Conservation (phyloP, 2,797 vertebrate species). For the Galagoides demidoff region DNA sequence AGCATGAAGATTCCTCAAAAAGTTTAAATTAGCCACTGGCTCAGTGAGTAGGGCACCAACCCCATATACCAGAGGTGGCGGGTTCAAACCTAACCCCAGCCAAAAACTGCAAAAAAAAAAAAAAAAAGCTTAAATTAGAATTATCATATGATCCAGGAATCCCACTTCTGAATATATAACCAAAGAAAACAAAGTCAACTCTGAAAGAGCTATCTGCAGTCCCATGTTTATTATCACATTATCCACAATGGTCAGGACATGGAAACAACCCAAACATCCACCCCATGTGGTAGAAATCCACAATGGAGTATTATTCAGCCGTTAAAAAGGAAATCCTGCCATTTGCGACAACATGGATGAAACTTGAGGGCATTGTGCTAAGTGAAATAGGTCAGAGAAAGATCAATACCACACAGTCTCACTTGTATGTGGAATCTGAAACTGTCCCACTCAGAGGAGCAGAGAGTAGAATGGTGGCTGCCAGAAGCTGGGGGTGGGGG, state of each 20-base stretch:
- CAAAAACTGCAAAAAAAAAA: too few species aligned
- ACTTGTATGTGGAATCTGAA: neutral
- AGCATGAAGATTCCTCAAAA: neutral
- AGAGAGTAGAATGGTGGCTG: neutral
- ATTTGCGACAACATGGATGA: neutral
- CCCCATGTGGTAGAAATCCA: neutral
- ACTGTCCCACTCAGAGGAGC: neutral
- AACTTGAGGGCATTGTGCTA: neutral
- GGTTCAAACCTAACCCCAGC: too few species aligned
- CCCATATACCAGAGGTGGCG: too few species aligned
- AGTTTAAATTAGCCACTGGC: too few species aligned
- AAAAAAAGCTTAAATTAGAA: too few species aligned
- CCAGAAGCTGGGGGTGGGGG: too few species aligned
- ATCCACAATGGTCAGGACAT: neutral
- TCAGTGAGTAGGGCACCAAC: too few species aligned
- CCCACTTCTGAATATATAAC: too few species aligned
- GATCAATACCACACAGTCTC: neutral
- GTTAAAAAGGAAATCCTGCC: neutral
- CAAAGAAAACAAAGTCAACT: neutral
- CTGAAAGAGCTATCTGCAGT: neutral
- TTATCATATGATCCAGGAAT: neutral
- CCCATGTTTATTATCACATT: fast-evolving
- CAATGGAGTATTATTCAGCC: neutral
- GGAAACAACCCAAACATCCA: neutral
- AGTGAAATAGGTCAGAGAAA: neutral